These are phyloP conservation scores for Drosophila flavopinicola DNA, from an alignment of 2,888 invertebrate species.

Conservation along the genomic window DNA sequence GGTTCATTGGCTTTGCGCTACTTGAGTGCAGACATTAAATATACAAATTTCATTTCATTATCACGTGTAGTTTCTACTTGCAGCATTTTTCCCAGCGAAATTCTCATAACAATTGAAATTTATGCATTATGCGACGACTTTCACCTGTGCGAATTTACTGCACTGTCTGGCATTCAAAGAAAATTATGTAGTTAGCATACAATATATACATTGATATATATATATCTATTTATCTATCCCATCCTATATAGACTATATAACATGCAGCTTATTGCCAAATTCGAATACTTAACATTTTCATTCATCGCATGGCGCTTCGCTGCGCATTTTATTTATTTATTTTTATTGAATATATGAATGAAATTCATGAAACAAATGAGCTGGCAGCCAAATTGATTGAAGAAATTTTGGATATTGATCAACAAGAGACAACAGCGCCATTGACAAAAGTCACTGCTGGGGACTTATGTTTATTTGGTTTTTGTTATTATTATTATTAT, in stretches of 20 bases:
- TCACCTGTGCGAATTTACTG: constrained; percentile 54
- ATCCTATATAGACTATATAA: constrained; percentile 15
- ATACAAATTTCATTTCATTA: constrained; percentile 24
- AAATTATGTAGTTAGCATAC: constrained; percentile 13
- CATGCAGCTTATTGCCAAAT: constrained; percentile 36
- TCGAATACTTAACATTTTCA: constrained; percentile 41
- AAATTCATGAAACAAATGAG: constrained; percentile 48
- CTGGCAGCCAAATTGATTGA: constrained; percentile 64
- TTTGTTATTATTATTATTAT: constrained; percentile 1
- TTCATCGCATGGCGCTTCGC: constrained; percentile 39
- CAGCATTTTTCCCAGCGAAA: constrained; percentile 28
- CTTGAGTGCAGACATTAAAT: constrained; percentile 5
- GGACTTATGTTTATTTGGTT: constrained; percentile 11
- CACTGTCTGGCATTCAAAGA: constrained; percentile 14
- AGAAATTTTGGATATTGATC: constrained; percentile 70
- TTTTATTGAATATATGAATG: constrained; percentile 61
- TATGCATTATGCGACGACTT: constrained; percentile 44
- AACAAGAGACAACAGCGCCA: constrained; percentile 34
- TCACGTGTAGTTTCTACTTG: constrained; percentile 14
- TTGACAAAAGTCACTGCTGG: constrained; percentile 45
- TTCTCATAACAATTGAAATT: constrained; percentile 42
- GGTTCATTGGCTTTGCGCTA: constrained; percentile 13
- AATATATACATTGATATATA: constrained; percentile 15
- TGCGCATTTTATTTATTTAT: constrained; percentile 57
- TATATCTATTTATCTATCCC: constrained; percentile 2